Evolutionary conservation across 2,797 vertebrate species (phyloP).

Genomic region (Eleutherodactylus coqui): DNA sequence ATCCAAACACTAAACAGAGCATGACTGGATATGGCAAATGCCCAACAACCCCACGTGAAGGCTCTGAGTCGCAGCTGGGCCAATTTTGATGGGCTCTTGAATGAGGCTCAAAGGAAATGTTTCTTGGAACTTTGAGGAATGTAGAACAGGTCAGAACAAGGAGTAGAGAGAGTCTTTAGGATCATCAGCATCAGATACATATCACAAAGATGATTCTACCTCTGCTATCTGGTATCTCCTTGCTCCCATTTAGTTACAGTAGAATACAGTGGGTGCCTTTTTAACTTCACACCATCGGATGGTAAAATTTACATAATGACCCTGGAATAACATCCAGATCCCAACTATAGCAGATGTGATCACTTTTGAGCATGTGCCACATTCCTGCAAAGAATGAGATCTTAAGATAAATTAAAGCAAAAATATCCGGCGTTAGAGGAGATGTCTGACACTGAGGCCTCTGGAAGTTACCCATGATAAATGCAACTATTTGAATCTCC

Average conservation of each 20-base stretch:
- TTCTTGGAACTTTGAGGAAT: conserved; percentile 34
- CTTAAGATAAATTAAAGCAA: too few species aligned
- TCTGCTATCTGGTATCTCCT: background rate
- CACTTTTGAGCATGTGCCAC: too few species aligned
- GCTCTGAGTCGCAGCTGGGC: background rate
- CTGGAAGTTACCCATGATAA: background rate
- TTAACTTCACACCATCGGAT: conserved; percentile 2
- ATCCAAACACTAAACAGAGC: conserved; percentile 33
- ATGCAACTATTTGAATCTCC: too few species aligned
- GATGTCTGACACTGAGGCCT: background rate
- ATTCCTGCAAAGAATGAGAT: background rate
- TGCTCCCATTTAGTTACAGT: background rate
- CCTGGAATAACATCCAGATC: conserved; percentile 9
- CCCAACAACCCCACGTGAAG: background rate
- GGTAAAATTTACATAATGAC: background rate
- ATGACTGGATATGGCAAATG: conserved; percentile 26
- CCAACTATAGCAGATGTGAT: background rate
- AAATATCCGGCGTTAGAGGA: background rate
- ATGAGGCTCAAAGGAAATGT: conserved; percentile 32
- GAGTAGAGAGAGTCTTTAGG: too few species aligned
- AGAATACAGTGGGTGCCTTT: background rate
- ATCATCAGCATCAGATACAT: background rate
- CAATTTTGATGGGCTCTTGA: background rate
- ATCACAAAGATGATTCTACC: background rate
- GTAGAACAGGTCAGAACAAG: conserved; percentile 34